Conservation (phyloP, 2,888 invertebrate species). For the Geophilus truncorum region DNA sequence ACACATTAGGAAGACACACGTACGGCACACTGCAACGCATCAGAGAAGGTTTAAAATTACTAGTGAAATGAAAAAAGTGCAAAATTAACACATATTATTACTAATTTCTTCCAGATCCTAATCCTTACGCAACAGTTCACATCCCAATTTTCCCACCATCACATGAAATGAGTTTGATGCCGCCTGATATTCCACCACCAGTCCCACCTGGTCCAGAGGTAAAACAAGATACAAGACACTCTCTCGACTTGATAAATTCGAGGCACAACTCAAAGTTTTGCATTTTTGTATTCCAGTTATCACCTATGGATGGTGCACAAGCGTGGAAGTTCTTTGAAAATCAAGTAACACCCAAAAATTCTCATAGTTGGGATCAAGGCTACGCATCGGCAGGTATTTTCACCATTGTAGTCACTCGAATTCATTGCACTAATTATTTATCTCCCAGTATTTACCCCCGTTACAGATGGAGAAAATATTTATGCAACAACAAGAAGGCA, state of each 20-base stretch:
- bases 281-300: too few species aligned
- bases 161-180: background rate
- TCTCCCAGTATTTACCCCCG: background rate
- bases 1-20: background rate
- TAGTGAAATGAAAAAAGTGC: background rate
- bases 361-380: background rate
- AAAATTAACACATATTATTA: background rate
- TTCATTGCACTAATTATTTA: background rate
- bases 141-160: background rate
- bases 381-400: background rate
- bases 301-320: background rate
- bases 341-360: background rate
- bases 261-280: too few species aligned
- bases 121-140: constrained; percentile 16
- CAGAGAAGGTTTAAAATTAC: background rate
- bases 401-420: too few species aligned
- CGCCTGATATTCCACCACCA: background rate
- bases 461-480: constrained; percentile 23
- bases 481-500: constrained; percentile 13
- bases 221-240: too few species aligned
- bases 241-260: too few species aligned
- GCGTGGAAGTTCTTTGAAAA: background rate
- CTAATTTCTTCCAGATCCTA: background rate
- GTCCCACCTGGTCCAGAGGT: background rate
- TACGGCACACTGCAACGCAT: background rate